These are phyloP conservation scores for Hypomecis atomaria DNA, from an alignment of 2,888 invertebrate species.

Conservation along the genomic window DNA sequence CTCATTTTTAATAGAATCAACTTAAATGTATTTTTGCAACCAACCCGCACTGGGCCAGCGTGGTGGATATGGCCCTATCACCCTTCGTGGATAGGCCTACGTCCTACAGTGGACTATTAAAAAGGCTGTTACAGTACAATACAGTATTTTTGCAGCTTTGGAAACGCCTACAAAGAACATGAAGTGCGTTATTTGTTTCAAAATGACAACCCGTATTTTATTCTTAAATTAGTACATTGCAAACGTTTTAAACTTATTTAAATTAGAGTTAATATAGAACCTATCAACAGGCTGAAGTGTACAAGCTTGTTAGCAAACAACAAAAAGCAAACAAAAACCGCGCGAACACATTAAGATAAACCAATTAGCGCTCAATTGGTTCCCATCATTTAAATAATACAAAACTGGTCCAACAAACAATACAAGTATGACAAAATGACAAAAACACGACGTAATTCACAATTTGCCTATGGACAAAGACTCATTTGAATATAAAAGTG, in stretches of 20 bases:
- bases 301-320: slow-evolving; percentile 12
- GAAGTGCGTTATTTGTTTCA: too few species aligned
- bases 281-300: slow-evolving; percentile 3
- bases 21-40: too few species aligned
- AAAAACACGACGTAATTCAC: slow-evolving; percentile 48
- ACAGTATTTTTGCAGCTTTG: too few species aligned
- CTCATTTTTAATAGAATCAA: too few species aligned
- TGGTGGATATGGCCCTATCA: too few species aligned
- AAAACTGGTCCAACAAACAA: slow-evolving; percentile 48
- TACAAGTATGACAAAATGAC: slow-evolving; percentile 45
- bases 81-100: too few species aligned
- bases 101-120: too few species aligned
- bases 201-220: too few species aligned
- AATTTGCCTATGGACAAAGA: slow-evolving; percentile 65
- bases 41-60: too few species aligned
- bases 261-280: background rate
- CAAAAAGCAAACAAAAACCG: slow-evolving; percentile 25
- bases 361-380: slow-evolving; percentile 38
- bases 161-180: too few species aligned
- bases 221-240: too few species aligned
- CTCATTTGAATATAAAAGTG: slow-evolving; percentile 75
- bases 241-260: background rate
- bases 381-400: slow-evolving; percentile 44
- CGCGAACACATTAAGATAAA: slow-evolving; percentile 25
- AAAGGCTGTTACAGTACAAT: too few species aligned